Base-by-base conservation (phyloP, 2,888 invertebrate genomes). In the Meta bourneti region DNA sequence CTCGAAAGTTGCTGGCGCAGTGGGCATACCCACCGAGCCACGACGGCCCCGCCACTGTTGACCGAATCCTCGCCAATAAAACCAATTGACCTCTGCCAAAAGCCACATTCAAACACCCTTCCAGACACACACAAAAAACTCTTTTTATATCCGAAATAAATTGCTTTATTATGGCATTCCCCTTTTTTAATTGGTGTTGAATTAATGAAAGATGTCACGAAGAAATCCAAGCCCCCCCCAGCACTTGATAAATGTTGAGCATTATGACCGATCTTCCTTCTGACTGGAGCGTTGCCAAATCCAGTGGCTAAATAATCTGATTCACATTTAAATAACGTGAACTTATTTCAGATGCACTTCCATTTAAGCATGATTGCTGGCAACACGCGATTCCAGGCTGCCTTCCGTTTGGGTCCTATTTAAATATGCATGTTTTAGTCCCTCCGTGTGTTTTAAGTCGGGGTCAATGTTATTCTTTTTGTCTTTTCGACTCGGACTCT, bases 321-420 rank as follows among this genome's bases (percentile, higher is more conserved):
- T 51, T 75, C 78, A 70, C 49, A 86, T 86, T 86, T 86, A 77
- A 86, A 86, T 86, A 78, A 78, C 77, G 75, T 8, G 49, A 85
- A 78, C 83, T 72, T 69, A 20, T 72, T 51, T 82, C 19, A 51
- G 61, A 20, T 69, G 61, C 69, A 48, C 34, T 34, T 81, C 54
- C 78, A 78, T 86, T 78, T 78, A 51, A 52, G 49, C 20, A n/a
- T 86, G 69, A 86, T 86, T 86, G 77, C 69, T 51, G 11, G 19
- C 19, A 77, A 61, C 85, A 86, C 85, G 85, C 85, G 7, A 77
- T 34, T 48, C 16, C 11, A 70, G 34, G 34, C 34, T 9, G 51
- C 71, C 54, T 54, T 49, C 34, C 16, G 13, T 52, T 51, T 75
- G n/a, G 75, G n/a, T 7, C n/a, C 54, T 16, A 70, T 20, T 81